Percentiles rank a stretch among this genome's conserved stretches.
Evolutionary conservation across 2,113 vertebrate genomes (phyloP).

Genomic region (Syrrhaptes paradoxus): DNA sequence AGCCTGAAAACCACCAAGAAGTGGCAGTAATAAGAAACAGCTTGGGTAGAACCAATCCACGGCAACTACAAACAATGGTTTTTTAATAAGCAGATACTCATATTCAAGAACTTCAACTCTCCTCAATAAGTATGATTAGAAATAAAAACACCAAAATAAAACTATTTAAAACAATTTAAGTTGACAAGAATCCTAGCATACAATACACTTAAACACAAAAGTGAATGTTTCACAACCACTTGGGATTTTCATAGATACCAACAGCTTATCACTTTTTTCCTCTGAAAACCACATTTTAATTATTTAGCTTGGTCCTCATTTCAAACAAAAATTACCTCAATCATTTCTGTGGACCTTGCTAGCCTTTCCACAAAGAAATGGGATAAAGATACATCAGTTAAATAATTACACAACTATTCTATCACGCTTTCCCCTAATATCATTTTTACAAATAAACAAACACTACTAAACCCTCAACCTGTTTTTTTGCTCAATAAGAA

Average conservation of each 20-base stretch:
- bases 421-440: not conserved
- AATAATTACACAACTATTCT: not conserved
- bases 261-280: not conserved
- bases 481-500: not conserved
- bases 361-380: not conserved
- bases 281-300: not conserved
- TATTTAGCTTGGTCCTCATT: not conserved
- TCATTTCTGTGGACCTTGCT: not conserved
- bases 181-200: not conserved
- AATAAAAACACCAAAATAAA: not conserved
- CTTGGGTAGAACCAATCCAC: not conserved
- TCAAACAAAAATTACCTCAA: not conserved
- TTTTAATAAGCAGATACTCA: not conserved
- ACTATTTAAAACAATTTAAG: not conserved
- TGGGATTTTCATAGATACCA: not conserved
- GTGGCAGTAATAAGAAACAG: not conserved
- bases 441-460: not conserved
- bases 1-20: not conserved
- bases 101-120: not conserved
- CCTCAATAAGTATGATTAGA: not conserved
- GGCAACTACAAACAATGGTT: not conserved
- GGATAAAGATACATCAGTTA: not conserved
- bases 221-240: not conserved
- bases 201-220: not conserved
- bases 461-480: not conserved